Evolutionary conservation across 1,140 invertebrate genomes (phyloP).

Genomic region (Trichogramma pretiosum): DNA sequence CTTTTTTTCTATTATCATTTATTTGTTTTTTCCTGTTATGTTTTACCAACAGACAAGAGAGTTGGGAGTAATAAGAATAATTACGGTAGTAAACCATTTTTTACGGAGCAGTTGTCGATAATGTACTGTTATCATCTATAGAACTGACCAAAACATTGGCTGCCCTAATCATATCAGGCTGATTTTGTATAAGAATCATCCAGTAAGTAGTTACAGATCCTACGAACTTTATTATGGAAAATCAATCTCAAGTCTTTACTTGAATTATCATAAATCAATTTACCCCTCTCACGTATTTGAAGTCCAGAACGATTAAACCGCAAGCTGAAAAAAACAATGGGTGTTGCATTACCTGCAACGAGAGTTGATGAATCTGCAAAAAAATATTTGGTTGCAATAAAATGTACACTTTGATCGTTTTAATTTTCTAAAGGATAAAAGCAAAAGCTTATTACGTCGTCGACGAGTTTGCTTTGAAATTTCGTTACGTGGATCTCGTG

Average conservation of each 20-base stretch:
- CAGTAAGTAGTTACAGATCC: conserved; percentile 59
- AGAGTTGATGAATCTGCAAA: conserved; percentile 28
- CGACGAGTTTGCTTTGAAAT: conserved; percentile 1
- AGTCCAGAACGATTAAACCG: conserved; percentile 28
- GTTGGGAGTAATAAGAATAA: too few relatives aligned
- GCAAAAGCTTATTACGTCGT: conserved; percentile 4
- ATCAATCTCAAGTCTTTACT: neutral
- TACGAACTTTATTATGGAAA: conserved; percentile 45
- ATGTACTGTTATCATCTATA: neutral
- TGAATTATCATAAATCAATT: conserved; percentile 3
- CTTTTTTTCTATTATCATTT: too few relatives aligned
- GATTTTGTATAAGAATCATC: conserved; percentile 53
- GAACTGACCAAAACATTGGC: neutral
- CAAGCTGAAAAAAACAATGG: conserved; percentile 27
- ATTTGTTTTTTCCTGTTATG: too few relatives aligned
- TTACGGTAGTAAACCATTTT: too few relatives aligned
- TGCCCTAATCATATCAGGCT: conserved; percentile 7
- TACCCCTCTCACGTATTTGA: conserved; percentile 26
- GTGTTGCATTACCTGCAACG: conserved; percentile 29
- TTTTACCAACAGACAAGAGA: too few relatives aligned
- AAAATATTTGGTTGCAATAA: too few relatives aligned
- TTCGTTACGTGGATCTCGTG: conserved; percentile 8
- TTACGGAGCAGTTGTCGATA: too few relatives aligned
- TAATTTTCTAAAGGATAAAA: conserved; percentile 8
- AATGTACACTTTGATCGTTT: conserved; percentile 26